These are phyloP conservation scores for Nyctibius bracteatus DNA, from an alignment of 2,113 vertebrate species.

Conservation along the genomic window DNA sequence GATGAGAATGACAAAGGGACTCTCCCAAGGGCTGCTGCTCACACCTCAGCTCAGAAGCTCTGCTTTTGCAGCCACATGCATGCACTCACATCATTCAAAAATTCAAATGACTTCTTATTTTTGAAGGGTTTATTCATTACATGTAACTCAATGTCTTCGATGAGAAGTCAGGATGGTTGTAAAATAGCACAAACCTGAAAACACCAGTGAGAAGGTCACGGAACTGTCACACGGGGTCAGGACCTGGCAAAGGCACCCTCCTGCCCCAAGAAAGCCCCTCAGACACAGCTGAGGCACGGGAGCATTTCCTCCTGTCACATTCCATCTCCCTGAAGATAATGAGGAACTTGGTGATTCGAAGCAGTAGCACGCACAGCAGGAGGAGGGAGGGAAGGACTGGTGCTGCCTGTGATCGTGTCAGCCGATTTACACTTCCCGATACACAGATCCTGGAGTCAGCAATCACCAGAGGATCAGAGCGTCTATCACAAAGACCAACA, in stretches of 20 bases:
- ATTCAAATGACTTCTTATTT: background rate
- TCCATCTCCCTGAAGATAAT: background rate
- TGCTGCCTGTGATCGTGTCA: background rate
- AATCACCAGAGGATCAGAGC: background rate
- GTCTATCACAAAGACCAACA: background rate
- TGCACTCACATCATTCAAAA: background rate
- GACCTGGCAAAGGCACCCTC: background rate
- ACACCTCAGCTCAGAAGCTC: background rate
- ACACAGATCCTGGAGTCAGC: background rate
- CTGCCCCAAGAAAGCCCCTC: background rate
- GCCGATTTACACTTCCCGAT: background rate
- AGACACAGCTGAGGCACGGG: background rate
- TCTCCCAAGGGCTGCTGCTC: background rate
- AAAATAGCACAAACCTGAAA: background rate
- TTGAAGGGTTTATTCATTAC: background rate
- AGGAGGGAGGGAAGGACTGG: background rate
- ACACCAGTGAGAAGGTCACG: background rate
- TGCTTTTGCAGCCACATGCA: background rate
- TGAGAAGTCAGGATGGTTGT: background rate
- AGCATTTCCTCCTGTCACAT: background rate
- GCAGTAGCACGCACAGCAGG: background rate
- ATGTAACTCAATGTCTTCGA: background rate
- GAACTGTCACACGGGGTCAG: accelerated
- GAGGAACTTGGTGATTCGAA: background rate
- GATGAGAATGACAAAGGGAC: background rate